Conservation (phyloP, 2,113 vertebrate genomes). For the Corapipo altera region DNA sequence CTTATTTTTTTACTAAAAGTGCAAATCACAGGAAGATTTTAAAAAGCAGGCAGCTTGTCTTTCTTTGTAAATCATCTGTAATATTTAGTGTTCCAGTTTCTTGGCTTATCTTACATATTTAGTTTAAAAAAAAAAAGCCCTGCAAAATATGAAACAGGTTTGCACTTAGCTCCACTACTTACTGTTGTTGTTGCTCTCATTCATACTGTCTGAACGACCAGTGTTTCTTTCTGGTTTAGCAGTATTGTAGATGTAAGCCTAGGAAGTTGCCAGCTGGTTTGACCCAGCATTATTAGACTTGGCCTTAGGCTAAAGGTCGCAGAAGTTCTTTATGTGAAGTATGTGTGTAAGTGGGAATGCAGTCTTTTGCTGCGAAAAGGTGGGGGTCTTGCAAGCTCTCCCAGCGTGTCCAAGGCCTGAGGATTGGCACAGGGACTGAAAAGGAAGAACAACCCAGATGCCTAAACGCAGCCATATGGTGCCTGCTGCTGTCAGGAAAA, state of each 20-base stretch:
- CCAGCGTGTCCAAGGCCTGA: accelerated
- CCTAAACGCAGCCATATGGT: constrained; percentile 42
- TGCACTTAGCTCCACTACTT: not conserved
- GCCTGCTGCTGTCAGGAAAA: constrained; percentile 37
- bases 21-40: not conserved
- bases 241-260: constrained; percentile 24
- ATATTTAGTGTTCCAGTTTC: not conserved
- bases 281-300: constrained; percentile 18
- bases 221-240: not conserved
- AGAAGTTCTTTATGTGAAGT: constrained; percentile 38
- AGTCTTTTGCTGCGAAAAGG: not conserved
- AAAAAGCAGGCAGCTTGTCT: not conserved
- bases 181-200: constrained; percentile 3
- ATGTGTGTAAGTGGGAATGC: constrained; percentile 32
- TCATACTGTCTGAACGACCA: not conserved
- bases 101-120: not conserved
- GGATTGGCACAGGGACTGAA: not conserved
- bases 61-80: not conserved
- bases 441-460: constrained; percentile 24
- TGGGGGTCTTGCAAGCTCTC: not conserved
- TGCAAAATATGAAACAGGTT: not conserved
- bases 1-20: not conserved
- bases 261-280: constrained; percentile 57
- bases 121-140: not conserved
- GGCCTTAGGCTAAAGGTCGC: constrained; percentile 33